A percentile compares a stretch with the other conserved stretches of the same genome.
These are phyloP conservation scores for Drosophila kanapiae DNA, from an alignment of 1,140 invertebrate genomes.

Conservation along the genomic window DNA sequence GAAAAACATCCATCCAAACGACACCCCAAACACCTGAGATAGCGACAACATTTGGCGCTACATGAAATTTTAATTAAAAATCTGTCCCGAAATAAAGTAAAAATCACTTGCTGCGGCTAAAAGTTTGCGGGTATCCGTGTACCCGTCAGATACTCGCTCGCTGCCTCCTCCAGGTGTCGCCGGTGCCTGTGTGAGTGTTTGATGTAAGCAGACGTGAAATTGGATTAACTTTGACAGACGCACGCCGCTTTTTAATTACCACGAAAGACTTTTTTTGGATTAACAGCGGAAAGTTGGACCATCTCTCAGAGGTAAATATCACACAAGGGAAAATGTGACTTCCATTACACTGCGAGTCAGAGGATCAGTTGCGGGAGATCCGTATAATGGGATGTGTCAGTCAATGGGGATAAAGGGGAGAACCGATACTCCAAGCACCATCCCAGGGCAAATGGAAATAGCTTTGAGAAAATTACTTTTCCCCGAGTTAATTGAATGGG, in stretches of 20 bases:
- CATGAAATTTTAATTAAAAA: slow-evolving; percentile 83
- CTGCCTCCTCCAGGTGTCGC: slow-evolving; percentile 35
- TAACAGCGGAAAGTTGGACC: slow-evolving; percentile 50
- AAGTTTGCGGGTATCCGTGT: slow-evolving; percentile 39
- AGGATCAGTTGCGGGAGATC: slow-evolving; percentile 42
- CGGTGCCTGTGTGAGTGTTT: slow-evolving; percentile 29
- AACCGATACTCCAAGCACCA: not conserved
- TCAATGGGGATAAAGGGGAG: slow-evolving; percentile 21
- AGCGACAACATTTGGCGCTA: slow-evolving; percentile 69
- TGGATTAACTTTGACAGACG: slow-evolving; percentile 78
- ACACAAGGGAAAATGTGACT: not conserved
- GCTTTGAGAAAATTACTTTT: slow-evolving; percentile 9
- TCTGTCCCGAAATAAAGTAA: slow-evolving; percentile 76
- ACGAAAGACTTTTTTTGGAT: slow-evolving; percentile 61
- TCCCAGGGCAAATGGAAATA: not conserved
- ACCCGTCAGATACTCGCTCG: slow-evolving; percentile 54
- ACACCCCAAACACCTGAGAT: slow-evolving; percentile 27
- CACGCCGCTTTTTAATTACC: slow-evolving; percentile 78
- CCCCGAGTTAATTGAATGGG: not conserved
- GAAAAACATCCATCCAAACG: slow-evolving; percentile 36
- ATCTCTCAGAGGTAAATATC: slow-evolving; percentile 48
- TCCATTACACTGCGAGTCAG: slow-evolving; percentile 32
- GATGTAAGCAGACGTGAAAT: slow-evolving; percentile 72
- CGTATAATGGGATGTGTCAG: slow-evolving; percentile 49
- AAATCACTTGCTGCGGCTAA: slow-evolving; percentile 55